Evolutionary conservation across 1,140 invertebrate genomes (phyloP), one percentile per base, ranked within the genome.

Genomic region (Melanaphis sacchari): DNA sequence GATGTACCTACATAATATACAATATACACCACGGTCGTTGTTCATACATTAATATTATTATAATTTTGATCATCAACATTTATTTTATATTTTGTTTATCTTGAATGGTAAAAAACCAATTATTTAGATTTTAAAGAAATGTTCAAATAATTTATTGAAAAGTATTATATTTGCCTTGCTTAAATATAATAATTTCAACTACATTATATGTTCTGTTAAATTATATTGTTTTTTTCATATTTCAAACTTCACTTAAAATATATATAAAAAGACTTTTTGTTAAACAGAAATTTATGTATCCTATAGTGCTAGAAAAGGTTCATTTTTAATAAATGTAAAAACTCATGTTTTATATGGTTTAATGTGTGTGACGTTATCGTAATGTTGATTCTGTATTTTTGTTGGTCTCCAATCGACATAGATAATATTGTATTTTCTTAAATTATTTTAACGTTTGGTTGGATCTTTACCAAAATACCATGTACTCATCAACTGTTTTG

Each of bases 401-500:
- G 38, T 52, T n/a, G 46, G 43, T 82, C 43, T 84, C 41, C 76
- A 40, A 92, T 82, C 8, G 41, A 11, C n/a, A 66, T 43, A 31
- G 21, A 81, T 82, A 92, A 84, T 46, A 24, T 82, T 38, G 43
- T 24, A 81, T 46, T 81, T 46, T 91, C 59, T 41, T 18, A 40
- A 52, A 92, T 92, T 38, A 66, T 49, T 81, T 36, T 46, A 46
- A 49, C 36, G 43, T 76, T 66, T 81, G 31, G 5, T 43, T 92
- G 91, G 91, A 92, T 26, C n/a, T 36, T 49, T 92, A 92, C 91
- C 91, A 81, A 92, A 91, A 91, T 66, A 90, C 52, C 49, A 54
- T 89, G 24, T 89, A 89, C 49, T 89, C 46, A 38, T 89, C 36
- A 38, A 89, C 31, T 89, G 36, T 89, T 89, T 89, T 40, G 26